Percentiles rank a stretch among this genome's conserved stretches.
Conservation (phyloP, 2,113 vertebrate genomes). For the Leptocoma aspasia region DNA sequence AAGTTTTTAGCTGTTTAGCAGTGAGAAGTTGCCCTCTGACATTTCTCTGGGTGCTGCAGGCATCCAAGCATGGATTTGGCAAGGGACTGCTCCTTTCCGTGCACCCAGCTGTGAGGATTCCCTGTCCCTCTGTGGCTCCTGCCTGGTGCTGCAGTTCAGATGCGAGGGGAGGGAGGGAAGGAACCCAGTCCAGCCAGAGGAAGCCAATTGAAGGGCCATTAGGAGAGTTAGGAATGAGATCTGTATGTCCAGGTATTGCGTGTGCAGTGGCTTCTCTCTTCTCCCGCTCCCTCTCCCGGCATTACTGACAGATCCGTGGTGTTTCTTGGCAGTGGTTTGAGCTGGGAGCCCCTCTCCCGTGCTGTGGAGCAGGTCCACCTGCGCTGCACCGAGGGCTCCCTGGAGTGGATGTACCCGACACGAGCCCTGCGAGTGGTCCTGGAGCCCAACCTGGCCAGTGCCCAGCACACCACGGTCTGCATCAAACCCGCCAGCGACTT, state of each 20-base stretch:
- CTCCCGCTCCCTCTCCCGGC: too few species aligned
- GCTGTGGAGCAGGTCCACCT: conserved; percentile 78
- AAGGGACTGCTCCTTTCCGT: not conserved
- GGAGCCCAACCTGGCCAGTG: conserved; percentile 72
- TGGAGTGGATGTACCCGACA: conserved; percentile 77
- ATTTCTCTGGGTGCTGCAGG: not conserved
- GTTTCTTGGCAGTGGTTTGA: conserved; percentile 64
- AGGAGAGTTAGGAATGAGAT: not conserved
- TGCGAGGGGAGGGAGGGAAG: too few species aligned
- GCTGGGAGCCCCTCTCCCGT: conserved; percentile 43
- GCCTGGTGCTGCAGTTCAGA: not conserved
- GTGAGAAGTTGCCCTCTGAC: not conserved
- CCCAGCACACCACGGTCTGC: conserved; percentile 60
- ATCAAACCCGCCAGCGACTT: conserved; percentile 71
- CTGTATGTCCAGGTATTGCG: not conserved
- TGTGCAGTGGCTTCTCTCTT: fast-evolving
- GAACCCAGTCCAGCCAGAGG: too few species aligned
- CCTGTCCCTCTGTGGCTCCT: not conserved
- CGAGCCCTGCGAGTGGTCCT: conserved; percentile 73
- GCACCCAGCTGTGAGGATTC: not conserved
- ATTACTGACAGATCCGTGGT: fast-evolving
- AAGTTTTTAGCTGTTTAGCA: not conserved
- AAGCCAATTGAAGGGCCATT: not conserved
- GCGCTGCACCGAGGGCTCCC: conserved; percentile 74
- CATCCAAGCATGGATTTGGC: not conserved